These are phyloP conservation scores for Montipora capricornis DNA, from an alignment of 64 coral and sea anemone genomes.

Conservation along the genomic window DNA sequence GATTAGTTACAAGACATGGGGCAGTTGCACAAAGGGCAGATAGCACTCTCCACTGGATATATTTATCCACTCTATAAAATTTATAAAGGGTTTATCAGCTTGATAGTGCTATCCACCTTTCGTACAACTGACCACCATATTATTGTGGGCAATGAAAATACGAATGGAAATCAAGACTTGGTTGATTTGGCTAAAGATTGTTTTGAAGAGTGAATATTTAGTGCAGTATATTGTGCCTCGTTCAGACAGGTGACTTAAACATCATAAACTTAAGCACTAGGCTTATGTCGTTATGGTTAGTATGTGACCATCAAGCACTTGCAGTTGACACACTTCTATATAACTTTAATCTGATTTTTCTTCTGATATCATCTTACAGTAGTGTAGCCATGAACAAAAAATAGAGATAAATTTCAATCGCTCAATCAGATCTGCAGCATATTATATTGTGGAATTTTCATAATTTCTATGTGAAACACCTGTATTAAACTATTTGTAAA, in stretches of 20 bases:
- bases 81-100: slow-evolving; percentile 27
- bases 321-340: slow-evolving; percentile 17
- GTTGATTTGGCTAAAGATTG: slow-evolving; percentile 23
- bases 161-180: slow-evolving; percentile 26
- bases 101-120: slow-evolving; percentile 29
- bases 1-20: slow-evolving; percentile 39
- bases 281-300: slow-evolving; percentile 23
- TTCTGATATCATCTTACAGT: too few species aligned
- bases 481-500: slow-evolving; percentile 31
- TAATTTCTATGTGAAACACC: slow-evolving; percentile 24
- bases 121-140: slow-evolving; percentile 22
- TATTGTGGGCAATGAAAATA: slow-evolving; percentile 30
- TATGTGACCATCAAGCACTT: slow-evolving; percentile 26
- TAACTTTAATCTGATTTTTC: too few species aligned
- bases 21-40: slow-evolving; percentile 14
- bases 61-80: slow-evolving; percentile 34
- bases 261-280: slow-evolving; percentile 26
- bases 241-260: slow-evolving; percentile 26
- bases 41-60: slow-evolving; percentile 29
- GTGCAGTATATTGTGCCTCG: slow-evolving; percentile 18
- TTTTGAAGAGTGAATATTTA: slow-evolving; percentile 22
- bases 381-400: too few species aligned
- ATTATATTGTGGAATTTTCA: slow-evolving; percentile 28
- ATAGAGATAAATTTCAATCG: slow-evolving; percentile 12
- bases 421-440: slow-evolving; percentile 7